Base-by-base conservation (phyloP, 2,113 vertebrate genomes). In the Pithys albifrons region DNA sequence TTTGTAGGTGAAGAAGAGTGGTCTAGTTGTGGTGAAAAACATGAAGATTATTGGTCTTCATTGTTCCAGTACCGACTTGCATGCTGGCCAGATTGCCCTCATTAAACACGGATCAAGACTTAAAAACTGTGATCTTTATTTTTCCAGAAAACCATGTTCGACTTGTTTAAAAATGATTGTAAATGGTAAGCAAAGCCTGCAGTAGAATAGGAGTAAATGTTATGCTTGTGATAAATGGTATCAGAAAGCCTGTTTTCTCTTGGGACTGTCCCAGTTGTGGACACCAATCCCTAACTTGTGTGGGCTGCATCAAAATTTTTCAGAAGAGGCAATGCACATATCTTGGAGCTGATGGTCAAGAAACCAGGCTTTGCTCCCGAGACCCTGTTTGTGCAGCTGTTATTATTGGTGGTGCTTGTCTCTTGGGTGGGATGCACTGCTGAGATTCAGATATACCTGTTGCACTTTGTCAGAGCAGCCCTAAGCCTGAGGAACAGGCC, bases 91-190 rank as follows among this genome's bases (percentile, higher is more conserved):
- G 97, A 98, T 98, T 61, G 99, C 99, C 51, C 97, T 99, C 78
- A 97, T 99, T 91, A 99, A 98, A 88, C 99, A 99, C 0, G 99
- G 99, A 37, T 97, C 97, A 51, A 96, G 94, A 14, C 97, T 99
- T 90, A 98, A 98, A 72, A 98, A 98, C 91, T 99, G 99, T 92
- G 98, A 99, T 95, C 98, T 99, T 75, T 99, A 99, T 97, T 99
- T 99, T 97, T 99, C 99, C 52, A 98, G 99, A 97, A 99, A 99
- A 91, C 99, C 99, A 6, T 99, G 99, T 81, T 98, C 99, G 9
- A 98, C 98, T 48, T 99, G 99, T 95, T 98, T 99, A 89, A 99
- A 99, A 98, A 99, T 99, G 99, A 98, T 99, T 92, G 98, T 99
- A 95, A 99, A 99, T 7, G 99, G 99, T 99, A 97, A 98, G 98